Percentiles rank a stretch among this genome's conserved stretches.
Evolutionary conservation across 2,113 vertebrate species (phyloP).

Genomic region (Brevimyrus niger): DNA sequence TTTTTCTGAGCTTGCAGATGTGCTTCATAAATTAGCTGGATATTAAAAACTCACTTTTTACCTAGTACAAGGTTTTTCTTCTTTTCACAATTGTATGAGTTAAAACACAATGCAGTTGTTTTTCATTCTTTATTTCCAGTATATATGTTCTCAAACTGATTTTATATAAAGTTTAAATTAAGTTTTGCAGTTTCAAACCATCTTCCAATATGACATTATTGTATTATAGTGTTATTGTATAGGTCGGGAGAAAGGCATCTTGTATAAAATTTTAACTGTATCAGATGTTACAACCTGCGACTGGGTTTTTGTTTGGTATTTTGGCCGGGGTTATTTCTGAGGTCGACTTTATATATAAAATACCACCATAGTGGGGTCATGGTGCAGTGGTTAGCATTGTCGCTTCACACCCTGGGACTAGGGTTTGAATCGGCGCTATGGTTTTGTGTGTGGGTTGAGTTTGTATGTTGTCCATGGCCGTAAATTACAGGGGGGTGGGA

Average conservation of each 20-base stretch:
- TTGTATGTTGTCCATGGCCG: too few species aligned
- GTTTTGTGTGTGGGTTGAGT: background rate
- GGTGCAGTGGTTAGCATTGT: background rate
- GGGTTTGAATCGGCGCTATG: background rate
- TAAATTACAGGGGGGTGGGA: too few species aligned
- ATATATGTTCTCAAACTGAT: background rate
- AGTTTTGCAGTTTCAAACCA: background rate
- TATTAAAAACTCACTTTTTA: background rate
- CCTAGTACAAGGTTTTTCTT: background rate
- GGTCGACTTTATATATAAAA: background rate
- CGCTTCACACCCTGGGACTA: background rate
- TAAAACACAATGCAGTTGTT: background rate
- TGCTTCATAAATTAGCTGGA: background rate
- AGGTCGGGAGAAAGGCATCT: background rate
- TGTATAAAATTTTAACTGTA: background rate
- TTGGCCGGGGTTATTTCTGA: background rate
- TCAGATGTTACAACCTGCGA: background rate
- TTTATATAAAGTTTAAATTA: constrained; percentile 1
- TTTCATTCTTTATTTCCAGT: background rate
- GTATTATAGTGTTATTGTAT: background rate
- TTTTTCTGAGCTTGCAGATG: background rate
- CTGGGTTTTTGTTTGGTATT: background rate
- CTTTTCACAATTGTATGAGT: background rate
- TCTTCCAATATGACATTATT: background rate
- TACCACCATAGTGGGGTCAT: background rate